Conservation (phyloP, 2,113 vertebrate species). For the Lipophrys pholis region DNA sequence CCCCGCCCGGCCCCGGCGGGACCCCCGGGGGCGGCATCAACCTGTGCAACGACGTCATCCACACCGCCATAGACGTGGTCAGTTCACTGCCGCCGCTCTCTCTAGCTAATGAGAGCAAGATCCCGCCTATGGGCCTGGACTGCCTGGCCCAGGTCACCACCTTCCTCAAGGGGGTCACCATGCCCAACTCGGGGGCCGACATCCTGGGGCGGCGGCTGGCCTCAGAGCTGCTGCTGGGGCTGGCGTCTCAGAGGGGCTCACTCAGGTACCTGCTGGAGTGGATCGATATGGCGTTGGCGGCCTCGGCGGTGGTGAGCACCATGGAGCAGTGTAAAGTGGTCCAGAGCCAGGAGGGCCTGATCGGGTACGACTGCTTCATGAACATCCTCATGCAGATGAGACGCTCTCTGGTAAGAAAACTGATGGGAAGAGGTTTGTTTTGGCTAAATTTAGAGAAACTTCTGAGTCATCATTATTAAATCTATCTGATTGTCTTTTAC, state of each 20-base stretch:
- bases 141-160: constrained; percentile 96
- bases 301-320: constrained; percentile 89
- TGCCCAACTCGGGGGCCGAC: constrained; percentile 96
- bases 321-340: constrained; percentile 88
- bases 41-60: constrained; percentile 95
- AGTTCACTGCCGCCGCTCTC: constrained; percentile 94
- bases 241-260: constrained; percentile 95
- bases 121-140: constrained; percentile 97
- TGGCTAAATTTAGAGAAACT: no score
- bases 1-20: constrained; percentile 57
- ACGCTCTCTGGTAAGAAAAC: constrained; percentile 90
- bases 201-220: constrained; percentile 92
- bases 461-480: no score
- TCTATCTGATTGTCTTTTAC: no score
- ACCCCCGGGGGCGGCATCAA: constrained; percentile 82
- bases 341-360: constrained; percentile 91
- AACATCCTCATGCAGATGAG: constrained; percentile 97
- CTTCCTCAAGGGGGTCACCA: constrained; percentile 96
- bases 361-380: constrained; percentile 98
- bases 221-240: constrained; percentile 92
- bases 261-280: constrained; percentile 92
- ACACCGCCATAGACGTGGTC: constrained; percentile 94
- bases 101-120: constrained; percentile 96
- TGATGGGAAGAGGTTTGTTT: no score
- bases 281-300: constrained; percentile 96